These are phyloP conservation scores for Mimumesa dahlbomi DNA, from an alignment of 2,888 invertebrate genomes.

Conservation along the genomic window DNA sequence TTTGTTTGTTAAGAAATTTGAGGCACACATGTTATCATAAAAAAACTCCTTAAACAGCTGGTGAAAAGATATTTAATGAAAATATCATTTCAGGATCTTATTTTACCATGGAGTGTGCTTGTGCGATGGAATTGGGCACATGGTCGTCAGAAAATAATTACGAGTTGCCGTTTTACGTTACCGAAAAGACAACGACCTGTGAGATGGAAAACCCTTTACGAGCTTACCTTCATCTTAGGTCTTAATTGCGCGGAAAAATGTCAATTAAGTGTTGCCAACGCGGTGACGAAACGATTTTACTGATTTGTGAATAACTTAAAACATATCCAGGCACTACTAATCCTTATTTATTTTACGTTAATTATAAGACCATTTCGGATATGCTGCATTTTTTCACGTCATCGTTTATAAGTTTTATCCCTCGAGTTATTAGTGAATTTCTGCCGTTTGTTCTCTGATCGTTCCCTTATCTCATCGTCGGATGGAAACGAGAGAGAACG, in stretches of 20 bases:
- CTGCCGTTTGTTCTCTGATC: too few relatives aligned
- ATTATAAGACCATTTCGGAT: slow-evolving; percentile 38
- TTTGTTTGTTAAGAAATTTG: background rate
- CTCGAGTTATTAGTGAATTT: too few relatives aligned
- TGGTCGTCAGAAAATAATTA: slow-evolving; percentile 66
- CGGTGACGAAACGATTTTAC: background rate
- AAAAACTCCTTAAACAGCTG: background rate
- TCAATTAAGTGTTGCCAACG: background rate
- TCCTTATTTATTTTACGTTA: slow-evolving; percentile 48
- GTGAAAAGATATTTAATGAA: slow-evolving; percentile 1
- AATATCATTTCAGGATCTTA: slow-evolving; percentile 59
- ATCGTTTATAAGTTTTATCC: too few relatives aligned
- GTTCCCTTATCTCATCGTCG: too few relatives aligned
- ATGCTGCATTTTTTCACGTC: slow-evolving; percentile 1
- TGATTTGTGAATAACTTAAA: background rate
- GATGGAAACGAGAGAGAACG: too few relatives aligned
- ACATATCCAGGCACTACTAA: slow-evolving; percentile 5
- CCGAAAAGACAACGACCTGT: slow-evolving; percentile 66
- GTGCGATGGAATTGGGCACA: slow-evolving; percentile 77
- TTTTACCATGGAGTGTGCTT: slow-evolving; percentile 77
- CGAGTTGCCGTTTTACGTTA: slow-evolving; percentile 71
- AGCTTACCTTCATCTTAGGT: slow-evolving; percentile 57
- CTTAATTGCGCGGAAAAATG: slow-evolving; percentile 5
- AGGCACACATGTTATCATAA: background rate
- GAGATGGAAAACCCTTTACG: slow-evolving; percentile 71